Base-by-base conservation (phyloP, 1,140 invertebrate genomes). In the Ephestia elutella region DNA sequence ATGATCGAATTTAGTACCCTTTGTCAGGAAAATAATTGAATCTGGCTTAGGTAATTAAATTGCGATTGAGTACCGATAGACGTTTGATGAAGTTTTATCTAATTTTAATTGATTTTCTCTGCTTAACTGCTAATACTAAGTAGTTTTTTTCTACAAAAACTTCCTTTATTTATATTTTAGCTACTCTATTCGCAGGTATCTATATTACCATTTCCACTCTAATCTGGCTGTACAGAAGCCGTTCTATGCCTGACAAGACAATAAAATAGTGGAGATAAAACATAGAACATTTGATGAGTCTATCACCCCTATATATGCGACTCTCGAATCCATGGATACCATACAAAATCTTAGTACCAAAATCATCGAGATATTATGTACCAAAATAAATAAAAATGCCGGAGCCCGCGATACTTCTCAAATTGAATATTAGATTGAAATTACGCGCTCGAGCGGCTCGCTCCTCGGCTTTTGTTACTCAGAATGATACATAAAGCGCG, bases 361-460 rank as follows among this genome's bases (percentile, higher is more conserved):
- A n/a, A n/a, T n/a, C n/a, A n/a, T n/a, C n/a, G n/a, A n/a, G n/a
- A n/a, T n/a, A n/a, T n/a, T n/a, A n/a, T n/a, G n/a, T n/a, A n/a
- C n/a, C n/a, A n/a, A 74, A 75, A 84, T 83, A 83, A 82, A 83
- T 80, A 83, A 78, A 81, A 83, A 80, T 77, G 73, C 69, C 71
- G 68, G 68, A 74, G 60, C 75, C 72, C 71, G 71, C 73, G 73
- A 78, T 82, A 81, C 76, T 78, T 80, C 71, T 82, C 81, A 84
- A 84, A 82, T 83, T 84, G 79, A 85, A 85, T 87, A 87, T 86
- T 80, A 86, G 76, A 87, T 85, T 87, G 82, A 81, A 87, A 87
- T 85, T 87, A 87, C 80, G 73, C 80, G 80, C 79, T 79, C 79
- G 71, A 74, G 74, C 77, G 76, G n/a, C 68, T 73, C 73, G 75